A percentile compares a stretch with the other conserved stretches of the same genome.
These are phyloP conservation scores for Melangyna quadrimaculata DNA, from an alignment of 2,888 invertebrate species.

Conservation along the genomic window DNA sequence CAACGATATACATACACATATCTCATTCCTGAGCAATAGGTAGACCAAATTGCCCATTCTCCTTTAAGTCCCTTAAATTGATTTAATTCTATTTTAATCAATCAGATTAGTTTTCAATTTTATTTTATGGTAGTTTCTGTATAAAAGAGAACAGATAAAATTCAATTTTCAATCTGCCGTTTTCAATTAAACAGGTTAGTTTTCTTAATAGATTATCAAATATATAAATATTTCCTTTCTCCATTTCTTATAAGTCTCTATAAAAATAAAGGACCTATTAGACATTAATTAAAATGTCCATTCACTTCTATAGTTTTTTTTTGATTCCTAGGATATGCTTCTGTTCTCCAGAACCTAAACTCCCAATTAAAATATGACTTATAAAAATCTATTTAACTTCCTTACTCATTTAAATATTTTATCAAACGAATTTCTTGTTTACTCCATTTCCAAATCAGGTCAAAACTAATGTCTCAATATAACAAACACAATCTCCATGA, in stretches of 20 bases:
- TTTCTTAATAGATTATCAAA: too few relatives aligned
- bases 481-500: conserved; percentile 14
- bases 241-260: background rate
- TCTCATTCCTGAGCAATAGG: too few relatives aligned
- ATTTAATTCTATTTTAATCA: too few relatives aligned
- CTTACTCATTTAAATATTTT: conserved; percentile 50
- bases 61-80: too few relatives aligned
- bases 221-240: too few relatives aligned
- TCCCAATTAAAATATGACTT: conserved; percentile 26
- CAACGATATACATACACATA: too few relatives aligned
- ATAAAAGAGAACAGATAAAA: too few relatives aligned
- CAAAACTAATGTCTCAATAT: conserved; percentile 61
- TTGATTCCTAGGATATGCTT: background rate
- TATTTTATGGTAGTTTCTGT: too few relatives aligned
- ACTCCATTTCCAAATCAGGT: conserved; percentile 60
- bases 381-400: conserved; percentile 9
- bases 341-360: background rate
- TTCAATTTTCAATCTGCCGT: too few relatives aligned
- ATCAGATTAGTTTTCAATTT: too few relatives aligned
- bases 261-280: background rate
- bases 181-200: too few relatives aligned
- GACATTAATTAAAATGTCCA: background rate
- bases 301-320: background rate
- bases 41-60: too few relatives aligned
- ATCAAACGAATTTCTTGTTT: conserved; percentile 25